Evolutionary conservation across 2,113 vertebrate genomes (phyloP), one percentile per base, ranked within the genome.

Genomic region (Hiodon tergisus): DNA sequence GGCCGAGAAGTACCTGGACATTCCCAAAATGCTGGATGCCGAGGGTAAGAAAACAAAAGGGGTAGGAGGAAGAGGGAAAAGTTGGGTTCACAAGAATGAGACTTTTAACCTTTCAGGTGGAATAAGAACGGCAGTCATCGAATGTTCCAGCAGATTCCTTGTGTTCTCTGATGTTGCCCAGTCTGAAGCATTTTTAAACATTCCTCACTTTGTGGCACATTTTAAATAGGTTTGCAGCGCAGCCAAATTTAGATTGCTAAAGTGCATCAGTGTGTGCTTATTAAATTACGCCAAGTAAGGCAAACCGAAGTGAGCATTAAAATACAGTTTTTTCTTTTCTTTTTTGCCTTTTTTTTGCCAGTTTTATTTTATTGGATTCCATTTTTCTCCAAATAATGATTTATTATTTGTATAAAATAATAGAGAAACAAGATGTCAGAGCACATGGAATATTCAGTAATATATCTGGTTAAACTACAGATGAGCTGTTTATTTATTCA

Each of bases 1-100:
- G 79, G 95, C 95, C 59, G 95, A 97, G 84, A 95, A 95, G 77
- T 96, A 94, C 60, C 87, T 97, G 83, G 95, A 97, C 91, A 97
- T 97, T 82, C 95, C 95, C 16, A 97, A 97, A 85, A 97, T 97
- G 95, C 79, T 97, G 90, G 95, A 97, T 73, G 95, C 95, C 80
- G 95, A 97, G 93, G 95, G 95, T 97, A 88, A 93, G 87, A 31
- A 17, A 9, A 16, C 58, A 51, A 69, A 31, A 55, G 53, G 46
- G 31, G 31, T 31, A 31, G 55, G 57, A 6, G 59, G 9, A 10
- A 50, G 67, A 31, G 6, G 31, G 57, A 14, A 0, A 59, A 10
- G 57, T 6, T 61, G 58, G 47, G 55, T 51, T 17, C 47, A n/a
- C 14, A 52, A 16, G 13, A 48, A 13, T 67, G 47, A 50, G 65